Evolutionary conservation across 2,888 invertebrate genomes (phyloP), one percentile per base, ranked within the genome.

Genomic region (Drosophila mettleri): DNA sequence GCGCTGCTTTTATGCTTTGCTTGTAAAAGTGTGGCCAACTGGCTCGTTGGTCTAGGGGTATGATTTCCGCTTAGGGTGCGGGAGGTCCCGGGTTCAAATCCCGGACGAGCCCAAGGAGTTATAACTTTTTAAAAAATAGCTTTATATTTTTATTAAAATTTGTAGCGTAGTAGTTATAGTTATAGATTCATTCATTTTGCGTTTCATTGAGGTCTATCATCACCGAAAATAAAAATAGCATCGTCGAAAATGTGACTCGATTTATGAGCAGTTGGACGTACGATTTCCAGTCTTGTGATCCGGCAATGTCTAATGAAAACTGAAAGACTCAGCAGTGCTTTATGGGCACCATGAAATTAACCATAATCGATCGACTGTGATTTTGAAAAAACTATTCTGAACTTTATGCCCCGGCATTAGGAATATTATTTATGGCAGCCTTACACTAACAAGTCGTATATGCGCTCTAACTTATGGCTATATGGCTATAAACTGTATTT

Each of bases 11-110:
- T 65, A 22, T 66, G n/a, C 31, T 31, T 22, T 29, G 22, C 20
- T 48, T 36, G 27, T 18, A 10, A 2, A 0, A 0, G 0, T 5
- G 0, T 2, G 2, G 0, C 3, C 51, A 88, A 49, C 74, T 74
- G 91, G 91, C 91, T 91, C 91, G 91, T 91, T 91, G 91, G 91
- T 92, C 92, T 92, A 92, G 92, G 92, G 92, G 92, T 92, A 92
- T 92, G 92, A 92, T 92, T 92, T 92, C 92, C 92, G 92, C 92
- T 92, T 92, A 92, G 92, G 92, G 92, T 92, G 92, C 92, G 92
- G 92, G 92, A 92, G 92, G 92, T 92, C 92, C 92, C 92, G 92
- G 92, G 92, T 92, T 92, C 92, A 92, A 92, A 91, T 92, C 92
- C 92, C 92, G 92, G 92, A 92, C 92, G 92, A 92, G 92, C 92